These are phyloP conservation scores for Caradrina clavipalpis DNA, from an alignment of 2,888 invertebrate species.

Conservation along the genomic window DNA sequence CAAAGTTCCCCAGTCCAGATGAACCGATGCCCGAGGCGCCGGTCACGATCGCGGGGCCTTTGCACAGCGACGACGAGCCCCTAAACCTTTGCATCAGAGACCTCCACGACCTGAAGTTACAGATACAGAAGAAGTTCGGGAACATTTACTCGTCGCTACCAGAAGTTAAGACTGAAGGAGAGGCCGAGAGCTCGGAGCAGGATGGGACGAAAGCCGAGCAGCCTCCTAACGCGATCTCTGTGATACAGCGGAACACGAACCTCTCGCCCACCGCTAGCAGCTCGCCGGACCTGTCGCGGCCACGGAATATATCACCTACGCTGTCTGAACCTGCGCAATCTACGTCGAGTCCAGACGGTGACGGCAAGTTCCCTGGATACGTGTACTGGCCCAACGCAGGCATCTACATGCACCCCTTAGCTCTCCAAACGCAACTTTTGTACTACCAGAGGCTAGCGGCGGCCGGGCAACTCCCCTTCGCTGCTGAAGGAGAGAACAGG, in stretches of 20 bases:
- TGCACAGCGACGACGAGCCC: slow-evolving; percentile 92
- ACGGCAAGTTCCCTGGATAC: slow-evolving; percentile 88
- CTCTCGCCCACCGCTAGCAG: slow-evolving; percentile 83
- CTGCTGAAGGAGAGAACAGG: slow-evolving; percentile 77
- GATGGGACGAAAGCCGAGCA: slow-evolving; percentile 85
- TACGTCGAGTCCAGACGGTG: slow-evolving; percentile 79
- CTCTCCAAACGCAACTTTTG: slow-evolving; percentile 93
- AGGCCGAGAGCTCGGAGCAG: slow-evolving; percentile 87
- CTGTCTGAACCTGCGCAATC: slow-evolving; percentile 84
- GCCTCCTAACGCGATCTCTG: slow-evolving; percentile 85
- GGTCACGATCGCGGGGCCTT: slow-evolving; percentile 75
- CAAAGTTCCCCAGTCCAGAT: slow-evolving; percentile 79
- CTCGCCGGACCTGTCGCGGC: slow-evolving; percentile 83
- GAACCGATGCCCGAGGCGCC: slow-evolving; percentile 83
- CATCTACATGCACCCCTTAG: slow-evolving; percentile 94
- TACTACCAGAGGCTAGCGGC: slow-evolving; percentile 94
- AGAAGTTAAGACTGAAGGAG: slow-evolving; percentile 92
- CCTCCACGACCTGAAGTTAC: slow-evolving; percentile 92
- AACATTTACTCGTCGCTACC: slow-evolving; percentile 91
- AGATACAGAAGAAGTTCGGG: slow-evolving; percentile 92
- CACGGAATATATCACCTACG: slow-evolving; percentile 78
- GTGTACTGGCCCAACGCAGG: slow-evolving; percentile 94
- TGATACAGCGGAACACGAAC: slow-evolving; percentile 86
- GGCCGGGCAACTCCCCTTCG: slow-evolving; percentile 84
- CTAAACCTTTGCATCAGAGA: slow-evolving; percentile 96